phyloP scores from a whole-genome alignment of 2,888 invertebrate genomes.

The Hirtodrosophila histrioides region DNA sequence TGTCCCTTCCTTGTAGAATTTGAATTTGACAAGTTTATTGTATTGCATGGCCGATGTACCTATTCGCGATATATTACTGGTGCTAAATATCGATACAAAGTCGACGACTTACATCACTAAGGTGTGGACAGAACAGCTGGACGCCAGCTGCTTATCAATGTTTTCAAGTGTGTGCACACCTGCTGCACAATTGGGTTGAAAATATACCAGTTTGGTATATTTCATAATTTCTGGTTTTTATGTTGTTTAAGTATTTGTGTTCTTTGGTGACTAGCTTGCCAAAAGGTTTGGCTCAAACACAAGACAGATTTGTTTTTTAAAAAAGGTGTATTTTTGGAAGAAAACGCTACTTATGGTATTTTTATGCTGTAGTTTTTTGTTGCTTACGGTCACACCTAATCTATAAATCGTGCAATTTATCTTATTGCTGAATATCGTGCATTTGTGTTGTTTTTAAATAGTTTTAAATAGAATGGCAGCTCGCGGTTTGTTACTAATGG shows the following conservation, averaged over 20 bases:
- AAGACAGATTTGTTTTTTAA: too few species aligned
- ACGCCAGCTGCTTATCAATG: slow-evolving; percentile 39
- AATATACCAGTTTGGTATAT: background rate
- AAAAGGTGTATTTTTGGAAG: too few species aligned
- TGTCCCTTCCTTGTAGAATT: too few species aligned
- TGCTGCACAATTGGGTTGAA: slow-evolving; percentile 4
- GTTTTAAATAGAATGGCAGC: slow-evolving; percentile 81
- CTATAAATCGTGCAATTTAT: background rate
- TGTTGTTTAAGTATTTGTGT: too few species aligned
- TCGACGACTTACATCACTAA: background rate
- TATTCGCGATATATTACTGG: too few species aligned
- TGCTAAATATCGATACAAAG: too few species aligned
- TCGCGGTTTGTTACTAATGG: slow-evolving; percentile 87
- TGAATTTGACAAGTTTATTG: too few species aligned
- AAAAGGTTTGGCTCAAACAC: too few species aligned
- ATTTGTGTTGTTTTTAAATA: slow-evolving; percentile 13
- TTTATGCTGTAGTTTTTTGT: background rate
- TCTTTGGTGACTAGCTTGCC: too few species aligned
- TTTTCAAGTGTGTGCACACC: slow-evolving; percentile 57
- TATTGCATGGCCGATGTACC: too few species aligned
- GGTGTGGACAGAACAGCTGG: slow-evolving; percentile 35
- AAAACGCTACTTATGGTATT: background rate
- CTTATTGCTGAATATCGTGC: too few species aligned
- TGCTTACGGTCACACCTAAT: slow-evolving; percentile 25
- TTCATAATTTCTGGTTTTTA: slow-evolving; percentile 5